Conservation (phyloP, 2,888 invertebrate species). For the Zygogramma bicolorata region DNA sequence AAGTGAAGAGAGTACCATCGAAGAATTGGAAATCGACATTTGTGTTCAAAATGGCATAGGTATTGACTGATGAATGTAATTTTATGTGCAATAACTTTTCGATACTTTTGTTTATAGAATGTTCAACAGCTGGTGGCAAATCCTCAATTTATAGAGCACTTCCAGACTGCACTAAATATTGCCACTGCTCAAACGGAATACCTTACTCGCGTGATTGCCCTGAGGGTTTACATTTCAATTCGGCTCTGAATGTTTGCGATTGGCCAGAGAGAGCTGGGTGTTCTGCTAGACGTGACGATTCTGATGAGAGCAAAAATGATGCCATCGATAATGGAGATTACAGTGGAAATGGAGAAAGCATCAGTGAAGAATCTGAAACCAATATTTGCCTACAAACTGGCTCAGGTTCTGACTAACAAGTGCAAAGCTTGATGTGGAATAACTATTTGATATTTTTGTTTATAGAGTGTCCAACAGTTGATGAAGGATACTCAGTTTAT, state of each 20-base stretch:
- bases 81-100: too few relatives aligned
- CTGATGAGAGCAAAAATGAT: neutral
- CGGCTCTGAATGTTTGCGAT: slow-evolving; percentile 30
- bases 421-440: too few relatives aligned
- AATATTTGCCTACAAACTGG: neutral
- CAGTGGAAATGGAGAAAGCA: neutral
- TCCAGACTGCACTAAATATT: slow-evolving; percentile 31
- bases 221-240: slow-evolving; percentile 31
- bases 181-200: slow-evolving; percentile 34
- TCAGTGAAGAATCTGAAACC: neutral
- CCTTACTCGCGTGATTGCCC: slow-evolving; percentile 32
- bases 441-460: slow-evolving; percentile 30
- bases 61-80: too few relatives aligned
- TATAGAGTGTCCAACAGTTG: slow-evolving; percentile 40
- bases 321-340: neutral
- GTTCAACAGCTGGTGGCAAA: slow-evolving; percentile 25
- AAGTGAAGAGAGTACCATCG: neutral
- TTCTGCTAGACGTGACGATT: neutral
- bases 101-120: slow-evolving; percentile 9
- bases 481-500: slow-evolving; percentile 36
- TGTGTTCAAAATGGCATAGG: neutral
- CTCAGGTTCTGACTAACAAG: too few relatives aligned
- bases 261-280: slow-evolving; percentile 16
- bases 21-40: neutral
- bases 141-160: slow-evolving; percentile 26